phyloP scores from a whole-genome alignment of 2,797 vertebrate genomes.

The Tarsius wallacei region DNA sequence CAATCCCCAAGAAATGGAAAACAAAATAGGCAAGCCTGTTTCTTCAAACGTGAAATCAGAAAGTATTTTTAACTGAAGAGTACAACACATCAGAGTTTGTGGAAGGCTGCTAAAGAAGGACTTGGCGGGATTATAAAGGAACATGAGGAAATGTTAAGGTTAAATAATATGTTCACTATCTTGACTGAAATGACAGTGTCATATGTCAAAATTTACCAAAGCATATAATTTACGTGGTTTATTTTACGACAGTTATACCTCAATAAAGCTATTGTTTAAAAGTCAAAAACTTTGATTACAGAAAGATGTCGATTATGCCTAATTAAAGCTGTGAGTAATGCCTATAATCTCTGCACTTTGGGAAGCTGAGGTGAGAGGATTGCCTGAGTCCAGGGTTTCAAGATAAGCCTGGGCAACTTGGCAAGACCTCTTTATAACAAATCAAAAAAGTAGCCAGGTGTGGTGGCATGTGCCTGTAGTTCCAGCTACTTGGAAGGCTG shows the following conservation, averaged over 20 bases:
- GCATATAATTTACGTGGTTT: background rate
- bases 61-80: background rate
- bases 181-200: background rate
- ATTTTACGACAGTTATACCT: background rate
- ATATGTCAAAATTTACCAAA: background rate
- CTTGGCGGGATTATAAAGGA: background rate
- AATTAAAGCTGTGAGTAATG: background rate
- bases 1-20: background rate
- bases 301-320: background rate
- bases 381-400: too few species aligned
- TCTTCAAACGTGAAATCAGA: slow-evolving; percentile 4
- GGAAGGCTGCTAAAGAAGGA: background rate
- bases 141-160: background rate
- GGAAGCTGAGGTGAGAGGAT: too few species aligned
- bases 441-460: too few species aligned
- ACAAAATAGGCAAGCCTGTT: background rate
- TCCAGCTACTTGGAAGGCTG: too few species aligned
- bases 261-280: background rate
- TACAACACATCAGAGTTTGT: background rate
- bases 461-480: too few species aligned
- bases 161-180: background rate
- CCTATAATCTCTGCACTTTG: too few species aligned
- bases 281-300: background rate
- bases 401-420: too few species aligned
- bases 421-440: too few species aligned